Base-by-base conservation (phyloP, 2,113 vertebrate genomes). In the Halichoeres trimaculatus region DNA sequence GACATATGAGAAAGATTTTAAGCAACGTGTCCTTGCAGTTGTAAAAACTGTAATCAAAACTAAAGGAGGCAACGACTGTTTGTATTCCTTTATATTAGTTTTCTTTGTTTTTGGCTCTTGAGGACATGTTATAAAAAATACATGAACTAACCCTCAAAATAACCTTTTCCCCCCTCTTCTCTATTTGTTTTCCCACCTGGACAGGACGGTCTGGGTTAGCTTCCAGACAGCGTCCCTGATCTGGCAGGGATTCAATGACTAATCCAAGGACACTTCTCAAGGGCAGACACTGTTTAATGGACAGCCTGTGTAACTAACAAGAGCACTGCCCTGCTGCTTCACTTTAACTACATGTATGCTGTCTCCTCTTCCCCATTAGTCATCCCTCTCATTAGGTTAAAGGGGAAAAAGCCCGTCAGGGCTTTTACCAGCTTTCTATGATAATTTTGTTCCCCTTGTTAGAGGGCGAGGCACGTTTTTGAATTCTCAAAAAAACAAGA, bases 261-360 rank as follows among this genome's bases (percentile, higher is more conserved):
- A 8, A 3, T 10, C 59, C 53, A 72, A 80, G 85, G 75, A 80
- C 63, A 10, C 48, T 50, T 64, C 34, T 80, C 41, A 83, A 81
- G 70, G 70, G 13, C 76, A 40, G 45, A 74, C 23, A 3, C 34
- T 38, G 41, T 55, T 43, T 40, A 67, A 74, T 35, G n/a, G n/a
- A 5, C 51, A 34, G 48, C 14, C 57, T 47, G 62, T 70, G 38
- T 51, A 40, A 47, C 13, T 50, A 59, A 47, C 53, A 43, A 75
- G 54, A 1, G 24, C 19, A 9, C 14, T 36, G 0, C 23, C 30
- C 69, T 23, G 60, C 76, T 56, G 76, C 69, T 30, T 50, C 56
- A 47, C 30, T 30, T 30, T 30, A 10, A 36, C 12, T 57, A 67
- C 64, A 50, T 19, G 30, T 19, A 35, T 1, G 50, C 47, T 38